Percentiles rank a stretch among this genome's conserved stretches.
Evolutionary conservation across 2,888 invertebrate species (phyloP).

Genomic region (Crioceris asparagi): DNA sequence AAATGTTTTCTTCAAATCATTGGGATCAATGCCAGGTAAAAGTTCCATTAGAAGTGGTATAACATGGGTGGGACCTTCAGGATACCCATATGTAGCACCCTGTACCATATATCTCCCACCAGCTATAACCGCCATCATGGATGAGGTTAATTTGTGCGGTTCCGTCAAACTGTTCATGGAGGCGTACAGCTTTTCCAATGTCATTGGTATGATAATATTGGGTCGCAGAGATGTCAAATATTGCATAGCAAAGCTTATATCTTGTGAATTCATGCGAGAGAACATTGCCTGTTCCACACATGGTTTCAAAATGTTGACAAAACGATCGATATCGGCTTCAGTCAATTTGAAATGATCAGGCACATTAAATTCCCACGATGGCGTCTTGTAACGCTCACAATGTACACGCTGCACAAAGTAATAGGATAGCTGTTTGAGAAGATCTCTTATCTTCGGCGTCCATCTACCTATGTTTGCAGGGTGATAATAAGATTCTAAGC

Average conservation of each 20-base stretch:
- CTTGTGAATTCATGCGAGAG: conserved; percentile 52
- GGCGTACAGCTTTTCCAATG: conserved; percentile 69
- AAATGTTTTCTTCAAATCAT: conserved; percentile 68
- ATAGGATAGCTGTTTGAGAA: conserved; percentile 56
- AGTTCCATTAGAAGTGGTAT: conserved; percentile 69
- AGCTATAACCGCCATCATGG: conserved; percentile 59
- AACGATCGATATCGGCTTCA: conserved; percentile 69
- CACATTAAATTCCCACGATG: conserved; percentile 57
- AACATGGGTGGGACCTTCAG: conserved; percentile 71
- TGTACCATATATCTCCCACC: conserved; percentile 45
- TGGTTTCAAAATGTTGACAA: conserved; percentile 66
- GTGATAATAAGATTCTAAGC: conserved; percentile 78
- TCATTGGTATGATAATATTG: conserved; percentile 68
- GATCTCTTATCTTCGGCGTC: conserved; percentile 55
- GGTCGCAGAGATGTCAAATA: conserved; percentile 71
- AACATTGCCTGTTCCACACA: conserved; percentile 70
- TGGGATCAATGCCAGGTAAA: conserved; percentile 83
- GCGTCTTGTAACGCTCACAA: conserved; percentile 54
- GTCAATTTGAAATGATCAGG: conserved; percentile 61
- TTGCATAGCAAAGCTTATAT: conserved; percentile 57
- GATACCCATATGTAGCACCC: conserved; percentile 46
- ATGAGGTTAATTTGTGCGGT: conserved; percentile 70
- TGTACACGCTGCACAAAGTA: conserved; percentile 50
- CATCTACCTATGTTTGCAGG: conserved; percentile 81
- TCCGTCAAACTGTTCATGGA: conserved; percentile 80